phyloP scores from a whole-genome alignment of 2,888 invertebrate species.

The Chrysomela aeneicollis region DNA sequence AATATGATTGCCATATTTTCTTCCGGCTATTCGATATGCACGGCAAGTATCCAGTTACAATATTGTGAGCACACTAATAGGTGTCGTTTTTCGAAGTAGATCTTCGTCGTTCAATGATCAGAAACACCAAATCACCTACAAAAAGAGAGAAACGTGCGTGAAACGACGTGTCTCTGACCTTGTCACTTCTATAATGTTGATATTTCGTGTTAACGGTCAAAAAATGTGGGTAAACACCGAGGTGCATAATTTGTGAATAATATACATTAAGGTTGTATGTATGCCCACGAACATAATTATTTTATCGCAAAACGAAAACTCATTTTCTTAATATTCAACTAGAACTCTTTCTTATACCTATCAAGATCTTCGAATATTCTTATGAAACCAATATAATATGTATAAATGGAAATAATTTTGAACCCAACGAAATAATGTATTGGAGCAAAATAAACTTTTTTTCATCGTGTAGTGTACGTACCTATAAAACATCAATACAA shows the following conservation, averaged over 20 bases:
- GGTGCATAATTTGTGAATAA: conserved; percentile 15
- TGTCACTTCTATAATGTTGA: neutral
- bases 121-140: conserved; percentile 34
- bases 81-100: conserved; percentile 24
- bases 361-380: too few species aligned
- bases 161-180: conserved; percentile 16
- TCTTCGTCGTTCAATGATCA: conserved; percentile 21
- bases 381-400: too few species aligned
- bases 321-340: too few species aligned
- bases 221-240: conserved; percentile 6
- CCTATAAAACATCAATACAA: too few species aligned
- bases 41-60: conserved; percentile 23
- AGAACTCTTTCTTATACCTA: too few species aligned
- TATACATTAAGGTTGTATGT: neutral
- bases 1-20: conserved; percentile 15
- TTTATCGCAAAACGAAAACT: too few species aligned
- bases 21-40: conserved; percentile 33
- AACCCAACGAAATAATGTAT: too few species aligned
- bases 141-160: conserved; percentile 27
- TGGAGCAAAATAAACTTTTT: too few species aligned
- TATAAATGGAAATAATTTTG: too few species aligned
- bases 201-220: neutral
- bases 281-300: neutral
- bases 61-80: too few species aligned
- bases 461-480: too few species aligned